Evolutionary conservation across 1,140 invertebrate species (phyloP), one percentile per base, ranked within the genome.

Genomic region (Saccostrea cuccullata): DNA sequence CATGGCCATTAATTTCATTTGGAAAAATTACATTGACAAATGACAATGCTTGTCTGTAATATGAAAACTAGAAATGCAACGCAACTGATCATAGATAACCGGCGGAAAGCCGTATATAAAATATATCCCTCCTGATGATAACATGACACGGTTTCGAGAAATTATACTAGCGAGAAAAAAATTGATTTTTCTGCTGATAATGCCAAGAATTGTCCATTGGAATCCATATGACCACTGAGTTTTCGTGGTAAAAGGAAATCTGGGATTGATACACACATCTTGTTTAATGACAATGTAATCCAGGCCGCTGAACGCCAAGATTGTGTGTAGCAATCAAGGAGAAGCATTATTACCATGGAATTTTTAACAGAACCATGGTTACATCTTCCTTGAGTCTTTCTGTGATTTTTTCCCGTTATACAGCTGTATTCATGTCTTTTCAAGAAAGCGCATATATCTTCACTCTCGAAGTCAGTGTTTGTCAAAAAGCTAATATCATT

Each of bases 401-500:
- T 73, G 23, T 73, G 12, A 73, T 73, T 73, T 30, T 77, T 30
- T 47, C 9, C 6, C 15, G 26, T 15, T 36, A 77, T 23, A 30
- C 70, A 77, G 23, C 30, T 30, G 30, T 36, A 77, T 12, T 77
- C 30, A 13, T 12, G 20, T 30, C 70, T 30, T 30, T 23, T 36
- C 70, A 77, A 36, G 70, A 30, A 77, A 36, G 26, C 26, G 70
- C 70, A 77, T 77, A 77, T 77, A 77, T 77, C 70, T 77, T 77
- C 70, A 6, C 13, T 36, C 30, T 36, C 26, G 70, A 77, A 77
- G 23, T 77, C 70, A 40, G 26, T 64, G 23, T 40, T 30, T 77
- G 70, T 77, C 70, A 77, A 77, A 77, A 36, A 77, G 70, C 70
- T 77, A 77, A 77, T 77, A 77, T 77, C 70, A 77, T 77, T 77